These are phyloP conservation scores for Nomada ferruginata DNA, from an alignment of 2,888 invertebrate species.

Conservation along the genomic window DNA sequence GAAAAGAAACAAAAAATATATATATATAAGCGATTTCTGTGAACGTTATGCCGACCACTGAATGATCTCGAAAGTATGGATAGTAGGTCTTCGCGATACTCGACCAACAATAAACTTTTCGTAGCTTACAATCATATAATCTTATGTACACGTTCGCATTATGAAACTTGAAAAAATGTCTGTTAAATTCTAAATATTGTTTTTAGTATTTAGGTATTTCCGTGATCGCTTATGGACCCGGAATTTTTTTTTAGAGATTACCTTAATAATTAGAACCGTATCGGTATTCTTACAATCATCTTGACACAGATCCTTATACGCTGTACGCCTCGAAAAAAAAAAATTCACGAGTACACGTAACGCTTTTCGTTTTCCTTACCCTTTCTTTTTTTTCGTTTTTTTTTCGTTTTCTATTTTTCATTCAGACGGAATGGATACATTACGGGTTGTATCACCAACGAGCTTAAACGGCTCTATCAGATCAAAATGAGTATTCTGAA, in stretches of 20 bases:
- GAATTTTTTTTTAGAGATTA: constrained; percentile 32
- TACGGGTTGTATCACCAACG: constrained; percentile 64
- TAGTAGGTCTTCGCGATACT: constrained; percentile 43
- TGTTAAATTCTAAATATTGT: constrained; percentile 55
- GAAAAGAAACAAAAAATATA: constrained; percentile 8
- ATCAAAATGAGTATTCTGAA: constrained; percentile 46
- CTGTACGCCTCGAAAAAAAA: constrained; percentile 44
- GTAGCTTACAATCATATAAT: constrained; percentile 63
- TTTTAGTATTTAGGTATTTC: constrained; percentile 52
- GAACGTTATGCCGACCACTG: constrained; percentile 42
- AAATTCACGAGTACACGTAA: constrained; percentile 55
- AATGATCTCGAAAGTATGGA: constrained; percentile 49
- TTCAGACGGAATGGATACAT: constrained; percentile 70
- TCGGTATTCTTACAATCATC: constrained; percentile 44
- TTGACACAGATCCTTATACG: constrained; percentile 21
- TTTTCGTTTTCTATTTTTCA: constrained; percentile 39
- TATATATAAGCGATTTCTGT: constrained; percentile 31
- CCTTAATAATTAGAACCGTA: constrained; percentile 54
- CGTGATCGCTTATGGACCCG: constrained; percentile 33
- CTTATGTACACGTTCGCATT: constrained; percentile 65
- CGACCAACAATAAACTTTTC: constrained; percentile 49
- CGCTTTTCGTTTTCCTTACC: constrained; percentile 35
- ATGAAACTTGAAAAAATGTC: constrained; percentile 64
- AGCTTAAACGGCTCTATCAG: constrained; percentile 43
- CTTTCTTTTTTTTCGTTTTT: constrained; percentile 9